Base-by-base conservation (phyloP, 23 tunicate species). In the Halocynthia aurantium region DNA sequence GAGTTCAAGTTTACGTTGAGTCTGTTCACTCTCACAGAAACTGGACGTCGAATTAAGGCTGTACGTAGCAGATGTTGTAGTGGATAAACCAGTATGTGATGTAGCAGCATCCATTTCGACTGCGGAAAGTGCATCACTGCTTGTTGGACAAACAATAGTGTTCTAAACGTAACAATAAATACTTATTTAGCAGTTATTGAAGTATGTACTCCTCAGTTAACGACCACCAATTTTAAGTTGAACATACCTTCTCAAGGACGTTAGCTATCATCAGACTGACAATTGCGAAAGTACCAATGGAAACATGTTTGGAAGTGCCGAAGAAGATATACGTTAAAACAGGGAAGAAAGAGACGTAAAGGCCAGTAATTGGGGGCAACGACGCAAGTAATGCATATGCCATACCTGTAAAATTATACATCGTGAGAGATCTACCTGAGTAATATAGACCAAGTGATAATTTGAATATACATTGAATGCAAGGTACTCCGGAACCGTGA, bases 271-370 rank as follows among this genome's bases (percentile, higher is more conserved):
- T 86, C 6, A 92, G 80, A 15, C 88, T 82, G 53, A 86, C 76
- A 20, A 92, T 85, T 0, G 98, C 98, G 77, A 92, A 92, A 6
- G 98, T 92, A 5, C 98, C 98, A 54, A 92, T 79, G 19, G 98
- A 92, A 4, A 92, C 50, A 52, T 92, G 98, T 5, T 70, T 73
- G 50, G 89, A 75, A 10, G 98, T 82, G 7, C 92, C 98, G 19
- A 92, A 82, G 8, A 92, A 10, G 7, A 67, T 78, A 79, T 92
- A 92, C 31, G 80, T 54, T 11, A 92, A 53, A 13, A 81, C 85
- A 52, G 98, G 98, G 56, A 82, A 92, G 64, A 92, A 92, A 8
- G 98, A 92, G 9, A 79, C 85, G 61, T 92, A 92, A 5, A 92
- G 72, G 0, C 98, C 98, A 50, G 70, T 82, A 10, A 92, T 79